Percentiles rank a stretch among this genome's conserved stretches.
phyloP scores from a whole-genome alignment of 2,113 vertebrate genomes.

The Tragelaphus imberbis region DNA sequence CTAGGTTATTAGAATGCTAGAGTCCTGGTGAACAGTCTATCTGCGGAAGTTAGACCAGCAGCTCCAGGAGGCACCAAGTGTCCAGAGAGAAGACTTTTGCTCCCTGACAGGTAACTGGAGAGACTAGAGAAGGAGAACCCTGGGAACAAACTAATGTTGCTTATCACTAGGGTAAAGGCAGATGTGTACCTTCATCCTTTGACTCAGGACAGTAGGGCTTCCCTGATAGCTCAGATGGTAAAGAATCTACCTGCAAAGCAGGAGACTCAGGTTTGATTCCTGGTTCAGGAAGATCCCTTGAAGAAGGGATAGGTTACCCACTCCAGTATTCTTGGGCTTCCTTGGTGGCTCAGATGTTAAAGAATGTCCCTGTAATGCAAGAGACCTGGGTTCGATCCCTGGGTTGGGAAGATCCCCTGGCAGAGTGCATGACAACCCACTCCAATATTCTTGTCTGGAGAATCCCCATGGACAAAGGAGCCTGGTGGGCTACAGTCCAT shows the following conservation, averaged over 20 bases:
- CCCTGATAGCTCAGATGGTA: background rate
- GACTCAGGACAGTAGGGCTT: background rate
- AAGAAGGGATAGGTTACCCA: background rate
- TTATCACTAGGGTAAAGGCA: background rate
- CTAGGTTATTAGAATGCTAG: background rate
- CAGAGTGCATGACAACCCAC: background rate
- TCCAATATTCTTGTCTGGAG: background rate
- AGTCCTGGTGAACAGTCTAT: background rate
- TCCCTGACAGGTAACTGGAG: background rate
- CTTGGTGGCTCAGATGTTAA: background rate
- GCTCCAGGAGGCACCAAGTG: background rate
- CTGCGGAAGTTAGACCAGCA: background rate
- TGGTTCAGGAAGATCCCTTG: background rate
- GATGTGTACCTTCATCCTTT: rapidly evolving
- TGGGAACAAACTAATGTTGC: rapidly evolving
- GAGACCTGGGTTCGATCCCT: background rate
- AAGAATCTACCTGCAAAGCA: background rate
- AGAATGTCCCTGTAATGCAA: background rate
- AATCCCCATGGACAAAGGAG: background rate
- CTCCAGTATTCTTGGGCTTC: background rate
- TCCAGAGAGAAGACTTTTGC: background rate
- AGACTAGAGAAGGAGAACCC: background rate
- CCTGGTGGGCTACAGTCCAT: background rate
- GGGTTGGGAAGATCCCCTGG: background rate
- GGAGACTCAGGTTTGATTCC: background rate